phyloP scores from a whole-genome alignment of 1,140 invertebrate genomes.

The Camponotus vicinus region DNA sequence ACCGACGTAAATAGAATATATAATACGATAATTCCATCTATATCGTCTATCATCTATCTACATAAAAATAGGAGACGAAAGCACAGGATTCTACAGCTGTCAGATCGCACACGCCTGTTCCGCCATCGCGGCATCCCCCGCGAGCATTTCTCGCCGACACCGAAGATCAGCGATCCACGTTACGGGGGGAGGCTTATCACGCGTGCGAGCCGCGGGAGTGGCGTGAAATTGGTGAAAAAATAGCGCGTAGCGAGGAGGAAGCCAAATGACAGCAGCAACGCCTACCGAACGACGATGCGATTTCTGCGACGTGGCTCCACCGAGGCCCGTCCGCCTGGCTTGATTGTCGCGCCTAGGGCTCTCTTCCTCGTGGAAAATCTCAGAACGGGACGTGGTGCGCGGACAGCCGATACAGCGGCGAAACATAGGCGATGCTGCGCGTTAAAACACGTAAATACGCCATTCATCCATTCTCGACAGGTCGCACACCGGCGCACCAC shows the following conservation, averaged over 20 bases:
- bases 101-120: background rate
- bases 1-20: too few species aligned
- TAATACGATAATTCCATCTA: background rate
- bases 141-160: too few species aligned
- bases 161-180: background rate
- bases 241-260: constrained; percentile 61
- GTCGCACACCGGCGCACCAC: constrained; percentile 70
- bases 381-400: background rate
- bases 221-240: constrained; percentile 64
- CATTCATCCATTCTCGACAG: constrained; percentile 70
- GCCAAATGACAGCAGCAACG: constrained; percentile 81
- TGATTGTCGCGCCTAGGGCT: background rate
- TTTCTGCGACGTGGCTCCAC: constrained; percentile 51
- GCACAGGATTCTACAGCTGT: background rate
- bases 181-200: background rate
- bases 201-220: background rate
- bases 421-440: constrained; percentile 66
- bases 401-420: background rate
- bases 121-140: too few species aligned
- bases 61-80: background rate
- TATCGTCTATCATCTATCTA: background rate
- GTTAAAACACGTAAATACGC: constrained; percentile 73
- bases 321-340: background rate
- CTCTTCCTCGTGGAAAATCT: constrained; percentile 2
- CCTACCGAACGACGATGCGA: constrained; percentile 65